Conservation (phyloP, 2,113 vertebrate species). For the Leucopsar rothschildi region DNA sequence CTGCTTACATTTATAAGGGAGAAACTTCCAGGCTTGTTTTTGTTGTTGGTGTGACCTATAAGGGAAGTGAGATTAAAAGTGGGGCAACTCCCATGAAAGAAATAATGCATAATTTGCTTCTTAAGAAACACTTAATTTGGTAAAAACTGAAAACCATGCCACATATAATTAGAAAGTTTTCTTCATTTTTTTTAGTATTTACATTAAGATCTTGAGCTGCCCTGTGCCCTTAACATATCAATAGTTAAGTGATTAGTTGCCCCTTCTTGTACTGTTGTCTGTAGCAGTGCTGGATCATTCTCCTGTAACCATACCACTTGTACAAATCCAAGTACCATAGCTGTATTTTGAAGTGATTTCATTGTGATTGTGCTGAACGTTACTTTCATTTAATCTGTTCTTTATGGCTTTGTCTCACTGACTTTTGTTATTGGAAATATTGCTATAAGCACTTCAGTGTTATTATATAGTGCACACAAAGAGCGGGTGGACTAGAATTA, state of each 20-base stretch:
- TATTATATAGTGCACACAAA: background rate
- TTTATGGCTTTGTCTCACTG: slow-evolving; percentile 18
- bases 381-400: background rate
- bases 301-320: background rate
- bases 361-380: background rate
- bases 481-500: background rate
- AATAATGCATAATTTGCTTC: background rate
- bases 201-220: background rate
- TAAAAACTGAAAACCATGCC: background rate
- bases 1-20: background rate
- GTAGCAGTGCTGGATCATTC: background rate
- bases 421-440: slow-evolving; percentile 1
- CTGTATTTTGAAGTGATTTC: background rate
- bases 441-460: background rate
- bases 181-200: background rate
- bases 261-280: background rate
- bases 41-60: background rate
- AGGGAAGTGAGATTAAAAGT: background rate
- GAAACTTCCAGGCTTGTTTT: background rate
- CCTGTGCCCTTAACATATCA: background rate
- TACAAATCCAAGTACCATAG: background rate
- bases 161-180: background rate
- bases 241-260: background rate
- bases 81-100: background rate
- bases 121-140: background rate